Evolutionary conservation across 2,888 invertebrate species (phyloP), one percentile per base, ranked within the genome.

Genomic region (Ceraclea dissimilis): DNA sequence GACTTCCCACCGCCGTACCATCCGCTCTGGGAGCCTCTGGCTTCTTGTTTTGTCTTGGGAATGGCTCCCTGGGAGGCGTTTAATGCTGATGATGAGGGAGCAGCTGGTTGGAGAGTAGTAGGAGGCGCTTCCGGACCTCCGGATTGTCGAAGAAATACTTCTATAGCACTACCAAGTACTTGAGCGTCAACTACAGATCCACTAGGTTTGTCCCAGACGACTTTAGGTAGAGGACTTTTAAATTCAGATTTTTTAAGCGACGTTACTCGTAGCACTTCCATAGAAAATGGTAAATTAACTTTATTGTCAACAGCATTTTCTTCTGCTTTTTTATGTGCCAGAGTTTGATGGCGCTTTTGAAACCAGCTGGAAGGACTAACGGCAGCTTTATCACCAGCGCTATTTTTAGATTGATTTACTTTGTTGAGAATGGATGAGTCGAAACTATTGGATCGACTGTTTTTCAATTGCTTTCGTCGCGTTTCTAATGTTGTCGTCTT

Each of bases 361-460:
- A 90, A 88, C 90, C 90, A 90, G 54, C 82, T 86, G 6, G 84
- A 81, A 31, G 85, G 82, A n/a, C 62, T 63, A 6, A 57, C 57
- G 10, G 51, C 49, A 2, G 74, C 71, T 46, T 62, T 60, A 19
- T 53, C 54, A 0, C 74, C 69, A 60, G 71, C 73, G 59, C 66
- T 65, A 1, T 72, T 68, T 59, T 71, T 71, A 6, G 79, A 79
- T 48, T 80, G 76, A 51, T 70, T 71, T 57, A 72, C 71, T 63
- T 72, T 79, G 60, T 82, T 78, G 43, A 90, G 76, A 19, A 88
- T 80, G 18, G 90, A 89, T 1, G 89, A 83, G 69, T 91, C 90
- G 66, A 91, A 90, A 70, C 90, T 91, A 70, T 89, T 90, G 16
- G 90, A 90, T 53, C 90, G 83, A 68, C 83, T 86, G 62, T 84